phyloP scores from a whole-genome alignment of 2,888 invertebrate species.

The Phragmatobia fuliginosa region DNA sequence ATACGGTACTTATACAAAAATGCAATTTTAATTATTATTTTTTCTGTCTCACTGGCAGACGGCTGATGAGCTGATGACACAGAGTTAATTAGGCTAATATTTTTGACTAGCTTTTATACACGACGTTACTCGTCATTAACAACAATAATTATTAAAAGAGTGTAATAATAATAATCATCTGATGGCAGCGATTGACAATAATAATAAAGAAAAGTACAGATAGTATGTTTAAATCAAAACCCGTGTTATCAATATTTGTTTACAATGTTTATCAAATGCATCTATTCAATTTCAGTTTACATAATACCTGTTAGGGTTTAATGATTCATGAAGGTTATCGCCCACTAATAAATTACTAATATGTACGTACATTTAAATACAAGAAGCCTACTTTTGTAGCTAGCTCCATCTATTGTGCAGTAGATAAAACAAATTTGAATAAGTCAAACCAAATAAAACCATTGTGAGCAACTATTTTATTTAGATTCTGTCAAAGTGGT shows the following conservation, averaged over 20 bases:
- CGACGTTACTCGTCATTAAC: too few relatives aligned
- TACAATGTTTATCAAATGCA: not conserved
- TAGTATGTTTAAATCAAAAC: too few relatives aligned
- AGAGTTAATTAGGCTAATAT: too few relatives aligned
- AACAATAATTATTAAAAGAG: too few relatives aligned
- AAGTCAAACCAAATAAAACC: too few relatives aligned
- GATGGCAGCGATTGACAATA: not conserved
- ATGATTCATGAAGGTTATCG: not conserved
- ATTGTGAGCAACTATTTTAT: not conserved
- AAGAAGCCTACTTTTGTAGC: not conserved
- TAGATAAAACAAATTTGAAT: not conserved
- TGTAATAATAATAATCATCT: not conserved
- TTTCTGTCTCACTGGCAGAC: too few relatives aligned
- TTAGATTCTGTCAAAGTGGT: not conserved
- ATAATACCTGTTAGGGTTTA: not conserved
- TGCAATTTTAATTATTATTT: too few relatives aligned
- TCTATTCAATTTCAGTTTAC: not conserved
- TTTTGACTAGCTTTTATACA: too few relatives aligned
- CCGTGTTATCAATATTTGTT: not conserved
- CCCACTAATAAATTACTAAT: not conserved
- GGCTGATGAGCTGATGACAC: too few relatives aligned
- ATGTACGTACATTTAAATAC: too few relatives aligned
- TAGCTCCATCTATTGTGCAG: slow-evolving; percentile 26
- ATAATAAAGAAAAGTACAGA: not conserved
- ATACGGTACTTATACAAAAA: too few relatives aligned